A percentile compares a stretch with the other conserved stretches of the same genome.
Conservation (phyloP, 2,797 vertebrate genomes). For the Hapalemur alaotrensis region DNA sequence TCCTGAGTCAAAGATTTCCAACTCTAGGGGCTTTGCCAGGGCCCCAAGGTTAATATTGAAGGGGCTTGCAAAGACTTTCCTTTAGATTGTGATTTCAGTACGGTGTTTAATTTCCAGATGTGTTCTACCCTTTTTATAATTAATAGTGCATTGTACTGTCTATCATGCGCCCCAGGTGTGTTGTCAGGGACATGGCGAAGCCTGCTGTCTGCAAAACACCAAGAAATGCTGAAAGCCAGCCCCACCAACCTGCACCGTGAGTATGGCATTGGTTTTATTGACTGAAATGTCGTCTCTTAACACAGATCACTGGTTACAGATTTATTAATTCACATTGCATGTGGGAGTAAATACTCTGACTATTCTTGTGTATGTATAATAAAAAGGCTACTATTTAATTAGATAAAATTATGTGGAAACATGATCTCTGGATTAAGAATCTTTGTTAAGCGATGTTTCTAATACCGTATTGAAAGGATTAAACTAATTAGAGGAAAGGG, state of each 20-base stretch:
- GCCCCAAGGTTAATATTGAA: not conserved
- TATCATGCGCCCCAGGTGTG: slow-evolving; percentile 82
- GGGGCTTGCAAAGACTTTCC: slow-evolving; percentile 42
- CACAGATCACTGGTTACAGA: slow-evolving; percentile 30
- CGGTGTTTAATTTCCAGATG: slow-evolving; percentile 71
- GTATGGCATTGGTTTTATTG: slow-evolving; percentile 77
- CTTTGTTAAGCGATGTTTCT: slow-evolving; percentile 32
- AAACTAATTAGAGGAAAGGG: slow-evolving; percentile 7
- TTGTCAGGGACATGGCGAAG: slow-evolving; percentile 81
- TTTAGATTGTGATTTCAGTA: slow-evolving; percentile 66
- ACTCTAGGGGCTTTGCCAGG: not conserved
- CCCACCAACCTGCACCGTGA: slow-evolving; percentile 78
- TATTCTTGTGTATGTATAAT: not conserved
- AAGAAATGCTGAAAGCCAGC: slow-evolving; percentile 80
- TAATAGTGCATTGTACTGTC: slow-evolving; percentile 81
- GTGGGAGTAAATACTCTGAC: slow-evolving; percentile 21
- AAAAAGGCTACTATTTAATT: slow-evolving; percentile 32
- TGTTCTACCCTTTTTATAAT: slow-evolving; percentile 75
- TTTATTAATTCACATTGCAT: slow-evolving; percentile 66
- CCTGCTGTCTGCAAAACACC: slow-evolving; percentile 79
- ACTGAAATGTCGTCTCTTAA: slow-evolving; percentile 65
- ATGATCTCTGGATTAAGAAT: not conserved
- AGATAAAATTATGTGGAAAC: slow-evolving; percentile 22
- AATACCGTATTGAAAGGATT: not conserved
- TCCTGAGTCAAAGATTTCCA: not conserved